Evolutionary conservation across 2,113 vertebrate species (phyloP), one percentile per base, ranked within the genome.

Genomic region (Sturnira hondurensis): DNA sequence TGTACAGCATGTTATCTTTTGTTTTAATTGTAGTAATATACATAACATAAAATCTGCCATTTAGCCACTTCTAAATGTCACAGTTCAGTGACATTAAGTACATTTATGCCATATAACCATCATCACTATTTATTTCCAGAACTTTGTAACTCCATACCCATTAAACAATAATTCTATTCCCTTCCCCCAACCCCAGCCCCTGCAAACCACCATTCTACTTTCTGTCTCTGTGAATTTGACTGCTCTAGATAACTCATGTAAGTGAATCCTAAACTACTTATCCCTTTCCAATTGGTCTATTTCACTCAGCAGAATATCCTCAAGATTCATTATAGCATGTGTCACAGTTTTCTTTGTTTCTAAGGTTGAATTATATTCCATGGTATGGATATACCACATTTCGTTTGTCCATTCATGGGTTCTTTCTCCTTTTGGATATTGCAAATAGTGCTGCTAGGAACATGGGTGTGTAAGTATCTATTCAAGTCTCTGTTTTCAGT

Each of bases 401-500:
- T 33, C 26, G 24, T 31, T 31, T 14, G 10, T 14, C 24, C 12
- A 1, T 16, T 31, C 36, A 9, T 56, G 47, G 2, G 0, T 0
- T 26, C 12, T 15, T 26, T 19, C 43, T 1, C 56, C 63, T 15
- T 22, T 38, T 24, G 63, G 24, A 50, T 36, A 0, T 58, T 52
- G 11, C 19, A 16, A 24, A 11, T n/a, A 12, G 3, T 10, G 16
- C 61, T 19, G 16, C 28, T 33, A 0, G 67, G 24, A 54, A 76
- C 38, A 0, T 2, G 8, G 33, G 7, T 17, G 0, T 22, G 4
- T 36, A 22, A 11, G 14, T 11, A 6, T 33, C 36, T 41, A 3
- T 36, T 74, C 5, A 0, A 16, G 68, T 36, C 43, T 74, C 76
- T 45, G 17, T 33, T 43, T 33, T 26, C 28, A 15, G 14, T 19